Conservation (phyloP, 92 coral and sea anemone species). For the Desmophyllum pertusum region DNA sequence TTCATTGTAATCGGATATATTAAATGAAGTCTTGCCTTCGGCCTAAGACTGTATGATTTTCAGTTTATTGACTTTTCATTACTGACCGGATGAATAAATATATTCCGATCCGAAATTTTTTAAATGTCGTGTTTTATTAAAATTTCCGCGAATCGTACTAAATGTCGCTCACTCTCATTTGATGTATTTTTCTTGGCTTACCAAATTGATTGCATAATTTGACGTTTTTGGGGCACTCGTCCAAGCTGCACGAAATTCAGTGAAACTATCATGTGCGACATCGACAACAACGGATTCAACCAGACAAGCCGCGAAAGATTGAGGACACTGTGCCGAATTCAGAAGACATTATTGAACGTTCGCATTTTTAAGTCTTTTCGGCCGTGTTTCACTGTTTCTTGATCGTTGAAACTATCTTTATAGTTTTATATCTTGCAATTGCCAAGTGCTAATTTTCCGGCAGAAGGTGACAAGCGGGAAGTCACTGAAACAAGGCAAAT, state of each 20-base stretch:
- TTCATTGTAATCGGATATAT: not conserved
- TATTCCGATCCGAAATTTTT: not conserved
- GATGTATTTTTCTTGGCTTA: not conserved
- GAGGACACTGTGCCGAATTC: too few species aligned
- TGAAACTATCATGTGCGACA: too few species aligned
- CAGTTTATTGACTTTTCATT: conserved; percentile 16
- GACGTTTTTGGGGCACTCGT: not conserved
- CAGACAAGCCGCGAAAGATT: too few species aligned
- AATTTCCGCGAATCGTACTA: not conserved
- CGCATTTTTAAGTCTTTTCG: not conserved
- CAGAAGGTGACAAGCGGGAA: not conserved
- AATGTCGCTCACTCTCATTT: not conserved
- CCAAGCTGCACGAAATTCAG: too few species aligned
- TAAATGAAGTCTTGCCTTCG: too few species aligned
- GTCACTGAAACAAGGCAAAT: not conserved
- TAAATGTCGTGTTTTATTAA: not conserved
- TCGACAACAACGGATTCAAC: too few species aligned
- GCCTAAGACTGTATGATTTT: not conserved
- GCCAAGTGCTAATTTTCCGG: not conserved
- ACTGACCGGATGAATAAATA: not conserved
- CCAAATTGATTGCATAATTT: not conserved
- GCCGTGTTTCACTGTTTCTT: not conserved
- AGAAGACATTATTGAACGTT: not conserved
- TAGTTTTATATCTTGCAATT: not conserved
- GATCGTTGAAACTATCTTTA: not conserved